phyloP scores from a whole-genome alignment of 1,140 invertebrate species.

The Cylas formicarius region DNA sequence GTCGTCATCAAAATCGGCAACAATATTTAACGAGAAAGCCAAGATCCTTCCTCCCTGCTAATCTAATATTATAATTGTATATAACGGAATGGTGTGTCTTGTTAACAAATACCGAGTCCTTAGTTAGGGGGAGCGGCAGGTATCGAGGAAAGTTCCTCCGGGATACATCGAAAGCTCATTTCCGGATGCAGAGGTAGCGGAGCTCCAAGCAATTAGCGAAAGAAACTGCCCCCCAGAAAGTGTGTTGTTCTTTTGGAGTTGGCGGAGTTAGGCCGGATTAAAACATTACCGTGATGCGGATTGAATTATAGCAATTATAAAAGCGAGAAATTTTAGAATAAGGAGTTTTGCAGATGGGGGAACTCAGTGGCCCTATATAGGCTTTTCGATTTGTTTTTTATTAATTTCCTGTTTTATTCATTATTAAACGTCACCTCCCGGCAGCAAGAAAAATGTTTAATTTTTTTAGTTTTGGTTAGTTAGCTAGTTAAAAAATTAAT shows the following conservation, averaged over 20 bases:
- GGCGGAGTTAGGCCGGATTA: constrained; percentile 20
- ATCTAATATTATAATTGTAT: constrained; percentile 43
- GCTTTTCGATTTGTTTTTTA: too few species aligned
- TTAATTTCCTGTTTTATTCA: too few species aligned
- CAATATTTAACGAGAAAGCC: neutral
- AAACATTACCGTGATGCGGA: constrained; percentile 14
- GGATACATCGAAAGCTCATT: constrained; percentile 42
- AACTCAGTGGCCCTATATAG: too few species aligned
- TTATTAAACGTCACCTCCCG: too few species aligned
- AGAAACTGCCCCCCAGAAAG: constrained; percentile 22
- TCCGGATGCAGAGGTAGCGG: constrained; percentile 30
- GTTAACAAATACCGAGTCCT: constrained; percentile 37
- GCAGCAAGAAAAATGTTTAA: too few species aligned
- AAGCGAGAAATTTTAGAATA: too few species aligned
- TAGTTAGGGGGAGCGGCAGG: constrained; percentile 11
- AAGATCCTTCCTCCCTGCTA: constrained; percentile 29
- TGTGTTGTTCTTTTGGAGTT: constrained; percentile 24
- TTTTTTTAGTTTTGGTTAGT: too few species aligned
- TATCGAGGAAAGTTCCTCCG: constrained; percentile 32
- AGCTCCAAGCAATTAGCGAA: constrained; percentile 37
- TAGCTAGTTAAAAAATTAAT: too few species aligned
- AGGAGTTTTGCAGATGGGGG: too few species aligned
- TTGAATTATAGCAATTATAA: constrained; percentile 1
- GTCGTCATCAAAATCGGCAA: neutral
- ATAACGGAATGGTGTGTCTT: constrained; percentile 37